Conservation (phyloP, 2,797 vertebrate species). For the Coluber constrictor region DNA sequence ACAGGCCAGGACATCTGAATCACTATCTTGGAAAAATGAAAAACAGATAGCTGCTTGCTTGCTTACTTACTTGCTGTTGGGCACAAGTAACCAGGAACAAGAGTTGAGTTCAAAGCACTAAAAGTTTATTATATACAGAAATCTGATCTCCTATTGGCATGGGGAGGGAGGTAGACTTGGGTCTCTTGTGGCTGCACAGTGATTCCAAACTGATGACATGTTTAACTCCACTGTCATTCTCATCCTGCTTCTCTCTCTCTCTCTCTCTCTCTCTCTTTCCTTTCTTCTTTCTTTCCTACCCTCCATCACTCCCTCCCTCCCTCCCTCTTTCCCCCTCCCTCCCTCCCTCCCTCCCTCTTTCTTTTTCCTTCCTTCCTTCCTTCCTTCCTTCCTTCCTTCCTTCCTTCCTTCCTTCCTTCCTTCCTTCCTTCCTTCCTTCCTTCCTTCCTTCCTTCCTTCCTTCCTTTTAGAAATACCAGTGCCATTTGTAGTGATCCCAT, state of each 20-base stretch:
- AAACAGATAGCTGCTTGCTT: neutral
- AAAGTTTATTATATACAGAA: neutral
- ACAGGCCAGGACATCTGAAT: neutral
- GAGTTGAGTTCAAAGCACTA: neutral
- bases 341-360: too few species aligned
- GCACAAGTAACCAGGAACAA: neutral
- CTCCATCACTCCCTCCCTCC: too few species aligned
- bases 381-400: too few species aligned
- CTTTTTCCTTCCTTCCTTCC: accelerated
- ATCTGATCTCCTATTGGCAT: neutral
- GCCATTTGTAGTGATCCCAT: neutral
- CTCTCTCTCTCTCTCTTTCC: too few species aligned
- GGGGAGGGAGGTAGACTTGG: neutral
- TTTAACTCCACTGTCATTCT: neutral
- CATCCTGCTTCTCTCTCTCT: neutral
- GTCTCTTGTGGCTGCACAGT: neutral
- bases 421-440: too few species aligned
- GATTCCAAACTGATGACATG: neutral
- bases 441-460: neutral
- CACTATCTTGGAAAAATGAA: neutral
- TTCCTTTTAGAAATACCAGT: neutral
- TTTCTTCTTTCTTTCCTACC: too few species aligned
- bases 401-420: accelerated
- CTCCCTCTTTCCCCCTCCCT: accelerated
- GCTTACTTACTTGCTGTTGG: neutral